These are phyloP conservation scores for Tolypeutes matacus DNA, from an alignment of 2,797 vertebrate species.

Conservation along the genomic window DNA sequence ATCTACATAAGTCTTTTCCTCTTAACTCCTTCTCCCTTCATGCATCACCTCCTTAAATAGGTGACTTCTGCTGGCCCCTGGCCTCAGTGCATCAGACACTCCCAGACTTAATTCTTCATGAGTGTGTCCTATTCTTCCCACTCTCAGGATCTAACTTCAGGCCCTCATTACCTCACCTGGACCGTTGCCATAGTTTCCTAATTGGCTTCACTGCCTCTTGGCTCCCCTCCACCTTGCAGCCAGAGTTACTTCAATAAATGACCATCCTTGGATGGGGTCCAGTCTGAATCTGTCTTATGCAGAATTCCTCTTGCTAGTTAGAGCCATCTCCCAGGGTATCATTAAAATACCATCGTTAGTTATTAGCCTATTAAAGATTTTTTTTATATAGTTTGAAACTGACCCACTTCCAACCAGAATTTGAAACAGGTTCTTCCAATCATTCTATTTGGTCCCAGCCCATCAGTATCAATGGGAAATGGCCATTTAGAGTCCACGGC, in stretches of 20 bases:
- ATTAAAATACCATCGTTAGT: background rate
- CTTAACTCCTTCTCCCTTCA: too few species aligned
- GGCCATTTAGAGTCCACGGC: background rate
- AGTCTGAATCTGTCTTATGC: background rate
- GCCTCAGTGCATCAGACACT: background rate
- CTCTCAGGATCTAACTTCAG: background rate
- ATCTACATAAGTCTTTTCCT: background rate
- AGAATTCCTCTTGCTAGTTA: background rate
- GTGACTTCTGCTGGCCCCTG: background rate
- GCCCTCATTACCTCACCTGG: background rate
- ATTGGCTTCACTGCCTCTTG: background rate
- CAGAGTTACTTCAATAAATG: background rate
- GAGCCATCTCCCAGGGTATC: background rate
- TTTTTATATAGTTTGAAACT: conserved; percentile 25
- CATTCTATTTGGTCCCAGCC: background rate
- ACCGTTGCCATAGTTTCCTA: background rate
- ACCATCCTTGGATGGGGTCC: background rate
- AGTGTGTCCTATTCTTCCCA: background rate
- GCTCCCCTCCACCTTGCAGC: background rate
- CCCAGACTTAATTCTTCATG: background rate
- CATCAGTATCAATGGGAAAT: background rate
- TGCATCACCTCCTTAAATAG: background rate
- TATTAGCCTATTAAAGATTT: background rate
- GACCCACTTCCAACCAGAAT: background rate
- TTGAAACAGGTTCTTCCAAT: background rate